Conservation (phyloP, 1,140 invertebrate genomes). For the Aphidius gifuensis region DNA sequence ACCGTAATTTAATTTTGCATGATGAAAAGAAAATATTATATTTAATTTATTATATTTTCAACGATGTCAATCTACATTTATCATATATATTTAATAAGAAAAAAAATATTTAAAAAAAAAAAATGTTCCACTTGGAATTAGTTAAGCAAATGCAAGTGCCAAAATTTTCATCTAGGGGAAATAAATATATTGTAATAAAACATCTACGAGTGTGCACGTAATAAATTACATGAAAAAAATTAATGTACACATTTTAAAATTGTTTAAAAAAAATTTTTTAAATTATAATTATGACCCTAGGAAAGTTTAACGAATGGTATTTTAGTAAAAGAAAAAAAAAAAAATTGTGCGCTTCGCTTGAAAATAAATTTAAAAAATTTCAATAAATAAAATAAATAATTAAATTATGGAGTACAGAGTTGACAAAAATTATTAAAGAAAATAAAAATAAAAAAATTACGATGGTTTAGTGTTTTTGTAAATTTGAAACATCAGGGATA, state of each 20-base stretch:
- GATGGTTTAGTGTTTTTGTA: conserved; percentile 14
- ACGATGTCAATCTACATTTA: conserved; percentile 17
- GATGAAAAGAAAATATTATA: conserved; percentile 16
- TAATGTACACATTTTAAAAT: too few species aligned
- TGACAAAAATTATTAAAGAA: too few species aligned
- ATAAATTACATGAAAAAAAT: neutral
- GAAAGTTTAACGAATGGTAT: neutral
- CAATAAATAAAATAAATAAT: neutral
- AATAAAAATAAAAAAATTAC: too few species aligned
- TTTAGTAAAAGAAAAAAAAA: neutral
- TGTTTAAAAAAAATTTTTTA: too few species aligned
- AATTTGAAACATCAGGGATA: conserved; percentile 11
- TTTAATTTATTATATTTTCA: conserved; percentile 22
- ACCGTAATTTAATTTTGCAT: conserved; percentile 5
- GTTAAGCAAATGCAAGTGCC: conserved; percentile 20
- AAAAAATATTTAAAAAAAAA: neutral
- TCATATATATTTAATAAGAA: conserved; percentile 3
- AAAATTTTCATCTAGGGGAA: conserved; percentile 13
- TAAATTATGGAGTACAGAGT: neutral
- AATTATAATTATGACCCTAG: too few species aligned
- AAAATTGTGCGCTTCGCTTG: conserved; percentile 11
- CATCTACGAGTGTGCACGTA: neutral
- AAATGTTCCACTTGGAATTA: conserved; percentile 13
- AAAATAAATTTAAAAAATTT: conserved; percentile 1
- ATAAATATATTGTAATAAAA: neutral